These are phyloP conservation scores for Agrotis ipsilon DNA, from an alignment of 2,888 invertebrate species.

Conservation along the genomic window DNA sequence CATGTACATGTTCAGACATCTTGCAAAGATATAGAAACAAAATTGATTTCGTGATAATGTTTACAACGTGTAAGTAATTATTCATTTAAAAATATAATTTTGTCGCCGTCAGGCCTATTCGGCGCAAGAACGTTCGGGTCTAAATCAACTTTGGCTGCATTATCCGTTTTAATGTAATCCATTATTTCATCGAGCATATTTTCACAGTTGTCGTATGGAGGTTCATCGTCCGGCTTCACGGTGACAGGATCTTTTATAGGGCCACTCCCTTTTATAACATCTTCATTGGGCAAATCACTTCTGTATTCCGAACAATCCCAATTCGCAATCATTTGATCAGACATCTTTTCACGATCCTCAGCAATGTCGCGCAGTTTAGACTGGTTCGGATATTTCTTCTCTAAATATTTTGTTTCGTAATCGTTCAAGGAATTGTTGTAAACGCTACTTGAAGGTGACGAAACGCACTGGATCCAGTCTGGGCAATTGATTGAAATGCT, in stretches of 20 bases:
- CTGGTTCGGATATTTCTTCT: slow-evolving; percentile 72
- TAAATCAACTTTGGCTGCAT: slow-evolving; percentile 63
- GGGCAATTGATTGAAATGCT: slow-evolving; percentile 83
- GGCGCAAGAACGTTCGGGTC: slow-evolving; percentile 78
- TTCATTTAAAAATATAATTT: slow-evolving; percentile 80
- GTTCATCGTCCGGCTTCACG: slow-evolving; percentile 39
- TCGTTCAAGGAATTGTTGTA: slow-evolving; percentile 81
- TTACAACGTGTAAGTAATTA: slow-evolving; percentile 48
- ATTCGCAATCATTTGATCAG: slow-evolving; percentile 53
- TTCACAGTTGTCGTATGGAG: slow-evolving; percentile 71
- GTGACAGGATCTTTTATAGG: slow-evolving; percentile 34
- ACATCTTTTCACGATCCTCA: slow-evolving; percentile 61
- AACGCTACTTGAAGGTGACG: slow-evolving; percentile 79
- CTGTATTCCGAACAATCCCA: slow-evolving; percentile 49
- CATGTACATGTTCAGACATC: slow-evolving; percentile 33
- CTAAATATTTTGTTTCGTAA: slow-evolving; percentile 73
- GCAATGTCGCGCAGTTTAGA: slow-evolving; percentile 66
- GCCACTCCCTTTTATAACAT: slow-evolving; percentile 45
- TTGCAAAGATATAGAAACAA: slow-evolving; percentile 22
- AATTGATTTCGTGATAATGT: slow-evolving; percentile 34
- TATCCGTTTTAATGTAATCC: slow-evolving; percentile 80
- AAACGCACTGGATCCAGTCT: slow-evolving; percentile 82
- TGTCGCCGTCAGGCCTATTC: slow-evolving; percentile 79
- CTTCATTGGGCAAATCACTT: slow-evolving; percentile 34
- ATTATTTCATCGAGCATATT: slow-evolving; percentile 87